Base-by-base conservation (phyloP, 2,797 vertebrate genomes). In the Threskiornis aethiopicus region DNA sequence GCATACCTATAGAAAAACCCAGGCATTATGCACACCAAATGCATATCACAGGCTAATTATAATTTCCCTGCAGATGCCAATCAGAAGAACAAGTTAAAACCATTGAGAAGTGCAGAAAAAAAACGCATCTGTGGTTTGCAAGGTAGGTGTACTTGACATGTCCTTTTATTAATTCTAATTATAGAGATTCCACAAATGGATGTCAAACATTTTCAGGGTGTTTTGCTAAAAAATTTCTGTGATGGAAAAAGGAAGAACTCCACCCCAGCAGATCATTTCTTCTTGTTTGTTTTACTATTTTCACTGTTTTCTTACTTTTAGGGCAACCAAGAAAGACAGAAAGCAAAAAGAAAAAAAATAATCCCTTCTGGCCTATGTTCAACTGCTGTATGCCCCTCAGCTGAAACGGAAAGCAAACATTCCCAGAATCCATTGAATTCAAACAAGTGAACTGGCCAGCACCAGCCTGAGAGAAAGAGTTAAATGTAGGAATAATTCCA, bases 281-380 rank as follows among this genome's bases (percentile, higher is more conserved):
- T 87, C 83, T 79, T 89, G 82, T 95, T 95, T 97, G 80, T 87
- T 96, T 97, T 94, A 93, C 96, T 96, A 57, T 92, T 97, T 97
- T 73, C 91, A 44, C 87, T 96, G 83, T 95, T 97, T 97, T 95
- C 42, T 79, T 95, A 89, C 75, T 90, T 89, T 87, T 70, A 65
- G 49, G 78, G 80, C 20, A 18, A 95, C 82, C n/a, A 81, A 94
- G 64, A 77, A 67, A 84, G 82, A 52, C 42, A 95, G 67, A 87
- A 86, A 85, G 65, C 0, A 19, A 69, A 69, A 51, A 51, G 13
- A 62, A 54, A 70, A 77, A 26, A 16, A 69, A 49, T 47, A 81
- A n/a, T 29, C 42, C 26, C 13, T 64, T 14, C 20, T 78, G 83
- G 73, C 26, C 15, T 6, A 1, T 10, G n/a, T 12, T 72, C 47